These are phyloP conservation scores for Pseudomyrmex sp. DNA, from an alignment of 1,140 invertebrate species.

Conservation along the genomic window DNA sequence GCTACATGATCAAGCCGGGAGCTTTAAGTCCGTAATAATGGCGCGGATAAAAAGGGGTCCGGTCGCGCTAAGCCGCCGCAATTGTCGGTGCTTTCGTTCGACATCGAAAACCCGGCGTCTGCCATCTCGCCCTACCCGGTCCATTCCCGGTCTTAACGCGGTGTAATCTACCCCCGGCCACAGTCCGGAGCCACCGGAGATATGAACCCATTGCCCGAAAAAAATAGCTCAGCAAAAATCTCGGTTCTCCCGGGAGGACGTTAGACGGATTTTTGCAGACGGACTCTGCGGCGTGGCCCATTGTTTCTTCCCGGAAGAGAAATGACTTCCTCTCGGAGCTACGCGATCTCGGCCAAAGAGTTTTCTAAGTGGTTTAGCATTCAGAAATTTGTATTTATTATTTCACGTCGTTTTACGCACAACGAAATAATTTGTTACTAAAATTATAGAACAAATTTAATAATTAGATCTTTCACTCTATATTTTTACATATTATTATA, in stretches of 20 bases:
- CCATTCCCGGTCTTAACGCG: constrained; percentile 61
- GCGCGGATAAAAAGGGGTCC: constrained; percentile 53
- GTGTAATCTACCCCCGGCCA: constrained; percentile 33
- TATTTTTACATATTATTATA: no score
- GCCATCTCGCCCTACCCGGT: constrained; percentile 21
- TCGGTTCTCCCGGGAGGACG: constrained; percentile 31
- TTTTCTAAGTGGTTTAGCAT: not conserved
- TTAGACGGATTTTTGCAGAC: constrained; percentile 46
- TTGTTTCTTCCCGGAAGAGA: constrained; percentile 40
- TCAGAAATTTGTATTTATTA: constrained; percentile 5
- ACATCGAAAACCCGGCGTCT: constrained; percentile 54
- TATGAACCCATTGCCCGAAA: constrained; percentile 53
- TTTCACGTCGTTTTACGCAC: not conserved
- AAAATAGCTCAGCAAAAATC: constrained; percentile 34
- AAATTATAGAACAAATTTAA: no score
- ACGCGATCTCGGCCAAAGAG: not conserved
- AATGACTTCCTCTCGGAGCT: constrained; percentile 7
- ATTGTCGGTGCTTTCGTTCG: constrained; percentile 65
- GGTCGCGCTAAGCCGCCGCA: constrained; percentile 65
- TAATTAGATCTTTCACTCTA: no score
- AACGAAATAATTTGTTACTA: no score
- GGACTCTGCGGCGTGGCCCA: constrained; percentile 24
- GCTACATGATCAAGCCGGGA: constrained; percentile 41
- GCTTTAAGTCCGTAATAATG: constrained; percentile 66
- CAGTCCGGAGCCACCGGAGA: not conserved